Evolutionary conservation across 1,140 invertebrate genomes (phyloP), one percentile per base, ranked within the genome.

Genomic region (Sycobia sp.): DNA sequence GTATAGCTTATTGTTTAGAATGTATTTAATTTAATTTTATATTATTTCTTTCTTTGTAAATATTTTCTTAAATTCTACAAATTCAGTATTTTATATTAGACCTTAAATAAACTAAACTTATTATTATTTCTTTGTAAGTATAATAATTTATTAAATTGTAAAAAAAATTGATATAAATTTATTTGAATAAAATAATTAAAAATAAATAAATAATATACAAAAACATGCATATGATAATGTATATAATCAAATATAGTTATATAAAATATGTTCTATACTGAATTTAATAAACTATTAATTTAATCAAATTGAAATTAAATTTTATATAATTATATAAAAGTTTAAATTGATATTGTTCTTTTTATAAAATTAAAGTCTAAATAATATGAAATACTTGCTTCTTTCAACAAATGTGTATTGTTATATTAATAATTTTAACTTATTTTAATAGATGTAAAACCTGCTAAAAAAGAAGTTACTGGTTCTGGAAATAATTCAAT

Each of bases 371-470:
- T n/a, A n/a, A n/a, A n/a, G n/a, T n/a, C n/a, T n/a, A n/a, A n/a
- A n/a, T n/a, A n/a, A n/a, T n/a, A n/a, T n/a, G n/a, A n/a, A n/a
- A n/a, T n/a, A n/a, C n/a, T n/a, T n/a, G n/a, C n/a, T n/a, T n/a
- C n/a, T n/a, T n/a, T n/a, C n/a, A n/a, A n/a, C n/a, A n/a, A n/a
- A n/a, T n/a, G n/a, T n/a, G n/a, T n/a, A n/a, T n/a, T n/a, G n/a
- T n/a, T n/a, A n/a, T n/a, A n/a, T n/a, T n/a, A n/a, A n/a, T n/a
- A n/a, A n/a, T n/a, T n/a, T n/a, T n/a, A n/a, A n/a, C n/a, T 69
- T 56, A 59, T 61, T 67, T 65, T 73, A 76, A 34, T 44, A 86
- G 85, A 86, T 74, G 84, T 86, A 7, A 84, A 84, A 69, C 82
- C 84, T 69, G 84, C 84, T 25, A 81, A 82, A 64, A 82, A 83